Conservation (phyloP, 2,888 invertebrate species). For the Acanthococcus lagerstroemiae region DNA sequence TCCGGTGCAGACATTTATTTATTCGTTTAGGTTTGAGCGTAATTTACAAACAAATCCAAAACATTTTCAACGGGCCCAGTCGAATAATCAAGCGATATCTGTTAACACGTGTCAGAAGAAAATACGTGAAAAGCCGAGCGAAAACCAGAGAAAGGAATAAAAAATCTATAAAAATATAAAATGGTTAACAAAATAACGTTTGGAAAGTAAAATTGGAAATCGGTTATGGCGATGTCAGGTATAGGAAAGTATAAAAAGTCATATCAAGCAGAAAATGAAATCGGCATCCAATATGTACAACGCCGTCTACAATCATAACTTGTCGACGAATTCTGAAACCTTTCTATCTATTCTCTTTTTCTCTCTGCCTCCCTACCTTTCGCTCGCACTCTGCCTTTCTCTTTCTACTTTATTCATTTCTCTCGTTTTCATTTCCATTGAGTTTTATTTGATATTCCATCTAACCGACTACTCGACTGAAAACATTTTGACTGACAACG, state of each 20-base stretch:
- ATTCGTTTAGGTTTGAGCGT: too few relatives aligned
- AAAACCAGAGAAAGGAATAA: background rate
- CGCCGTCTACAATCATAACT: constrained; percentile 1
- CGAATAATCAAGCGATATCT: too few relatives aligned
- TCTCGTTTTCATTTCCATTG: constrained; percentile 7
- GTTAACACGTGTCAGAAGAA: too few relatives aligned
- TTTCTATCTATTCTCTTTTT: background rate
- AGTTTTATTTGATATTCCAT: constrained; percentile 29
- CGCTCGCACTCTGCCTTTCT: background rate
- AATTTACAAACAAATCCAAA: too few relatives aligned
- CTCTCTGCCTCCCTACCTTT: background rate
- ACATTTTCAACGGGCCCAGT: too few relatives aligned
- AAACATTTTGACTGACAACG: too few relatives aligned
- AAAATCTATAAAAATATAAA: background rate
- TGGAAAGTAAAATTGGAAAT: constrained; percentile 24
- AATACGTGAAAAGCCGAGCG: background rate
- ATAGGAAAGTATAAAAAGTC: constrained; percentile 21
- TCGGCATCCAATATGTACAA: constrained; percentile 25
- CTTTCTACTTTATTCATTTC: background rate
- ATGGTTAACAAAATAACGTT: constrained; percentile 25
- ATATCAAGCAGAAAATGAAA: constrained; percentile 28
- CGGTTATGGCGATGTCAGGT: constrained; percentile 27
- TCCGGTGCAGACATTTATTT: too few relatives aligned
- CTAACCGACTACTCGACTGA: constrained; percentile 5
- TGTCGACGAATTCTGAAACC: constrained; percentile 3